phyloP scores from a whole-genome alignment of 2,888 invertebrate species.

The Tholera decimalis region DNA sequence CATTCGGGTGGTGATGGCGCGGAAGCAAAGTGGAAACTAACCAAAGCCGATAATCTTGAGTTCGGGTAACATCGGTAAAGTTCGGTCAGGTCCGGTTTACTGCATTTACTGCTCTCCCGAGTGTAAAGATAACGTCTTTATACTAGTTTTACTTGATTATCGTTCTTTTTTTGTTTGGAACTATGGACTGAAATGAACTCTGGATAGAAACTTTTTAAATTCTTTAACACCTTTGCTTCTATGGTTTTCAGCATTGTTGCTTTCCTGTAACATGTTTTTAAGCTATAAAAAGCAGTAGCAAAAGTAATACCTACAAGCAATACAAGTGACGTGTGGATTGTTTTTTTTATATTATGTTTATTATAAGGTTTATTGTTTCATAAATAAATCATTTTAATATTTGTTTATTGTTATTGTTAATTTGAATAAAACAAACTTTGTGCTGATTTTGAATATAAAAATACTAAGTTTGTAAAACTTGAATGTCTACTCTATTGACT shows the following conservation, averaged over 20 bases:
- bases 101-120: conserved; percentile 71
- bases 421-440: no score
- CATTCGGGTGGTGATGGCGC: conserved; percentile 87
- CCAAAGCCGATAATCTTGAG: conserved; percentile 81
- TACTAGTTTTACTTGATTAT: conserved; percentile 56
- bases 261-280: neutral
- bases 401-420: no score
- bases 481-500: no score
- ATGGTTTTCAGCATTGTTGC: neutral
- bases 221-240: neutral
- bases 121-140: conserved; percentile 80
- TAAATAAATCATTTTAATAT: no score
- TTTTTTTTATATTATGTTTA: no score
- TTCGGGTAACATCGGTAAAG: conserved; percentile 50
- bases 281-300: neutral
- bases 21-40: conserved; percentile 87
- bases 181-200: neutral
- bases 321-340: neutral
- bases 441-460: no score
- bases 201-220: neutral
- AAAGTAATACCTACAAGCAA: neutral
- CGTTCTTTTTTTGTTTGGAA: conserved; percentile 8
- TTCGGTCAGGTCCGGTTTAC: conserved; percentile 60
- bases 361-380: no score
- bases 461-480: no score